A percentile compares a stretch with the other conserved stretches of the same genome.
Evolutionary conservation across 1,140 invertebrate genomes (phyloP).

Genomic region (Galendromus occidentalis): DNA sequence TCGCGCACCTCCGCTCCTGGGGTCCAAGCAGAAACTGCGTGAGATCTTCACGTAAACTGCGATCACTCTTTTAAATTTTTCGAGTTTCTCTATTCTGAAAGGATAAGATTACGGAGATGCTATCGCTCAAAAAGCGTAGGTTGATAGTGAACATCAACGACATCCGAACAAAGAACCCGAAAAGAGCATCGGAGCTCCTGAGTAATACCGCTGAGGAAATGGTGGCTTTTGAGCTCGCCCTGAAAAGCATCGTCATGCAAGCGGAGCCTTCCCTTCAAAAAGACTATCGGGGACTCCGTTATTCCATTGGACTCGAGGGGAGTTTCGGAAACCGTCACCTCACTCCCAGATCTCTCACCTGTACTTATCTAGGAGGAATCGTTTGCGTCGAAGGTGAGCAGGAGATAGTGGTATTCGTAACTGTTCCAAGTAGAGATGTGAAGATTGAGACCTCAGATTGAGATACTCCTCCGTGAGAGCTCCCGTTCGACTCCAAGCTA

Average conservation of each 20-base stretch:
- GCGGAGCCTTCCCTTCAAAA: conserved; percentile 62
- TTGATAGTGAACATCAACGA: conserved; percentile 88
- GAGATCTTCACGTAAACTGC: too few species aligned
- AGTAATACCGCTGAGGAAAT: conserved; percentile 79
- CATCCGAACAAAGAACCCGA: conserved; percentile 61
- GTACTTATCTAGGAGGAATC: conserved; percentile 66
- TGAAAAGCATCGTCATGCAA: conserved; percentile 70
- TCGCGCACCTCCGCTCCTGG: too few species aligned
- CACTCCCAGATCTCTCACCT: conserved; percentile 74
- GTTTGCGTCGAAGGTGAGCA: conserved; percentile 98
- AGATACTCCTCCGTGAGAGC: too few species aligned
- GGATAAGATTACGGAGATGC: conserved; percentile 83
- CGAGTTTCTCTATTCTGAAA: conserved; percentile 31
- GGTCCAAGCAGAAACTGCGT: too few species aligned
- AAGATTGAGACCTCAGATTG: too few species aligned
- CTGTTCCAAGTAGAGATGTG: too few species aligned
- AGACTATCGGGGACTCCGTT: conserved; percentile 57
- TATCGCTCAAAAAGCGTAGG: conserved; percentile 51
- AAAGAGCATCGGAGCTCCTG: conserved; percentile 48
- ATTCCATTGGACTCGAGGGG: conserved; percentile 72
- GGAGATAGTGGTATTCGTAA: too few species aligned
- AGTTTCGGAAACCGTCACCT: conserved; percentile 92
- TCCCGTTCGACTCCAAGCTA: too few species aligned
- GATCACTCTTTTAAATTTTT: too few species aligned
- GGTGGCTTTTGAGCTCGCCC: conserved; percentile 66